Conservation (phyloP, 2,797 vertebrate species). For the Tympanoctomys barrerae region DNA sequence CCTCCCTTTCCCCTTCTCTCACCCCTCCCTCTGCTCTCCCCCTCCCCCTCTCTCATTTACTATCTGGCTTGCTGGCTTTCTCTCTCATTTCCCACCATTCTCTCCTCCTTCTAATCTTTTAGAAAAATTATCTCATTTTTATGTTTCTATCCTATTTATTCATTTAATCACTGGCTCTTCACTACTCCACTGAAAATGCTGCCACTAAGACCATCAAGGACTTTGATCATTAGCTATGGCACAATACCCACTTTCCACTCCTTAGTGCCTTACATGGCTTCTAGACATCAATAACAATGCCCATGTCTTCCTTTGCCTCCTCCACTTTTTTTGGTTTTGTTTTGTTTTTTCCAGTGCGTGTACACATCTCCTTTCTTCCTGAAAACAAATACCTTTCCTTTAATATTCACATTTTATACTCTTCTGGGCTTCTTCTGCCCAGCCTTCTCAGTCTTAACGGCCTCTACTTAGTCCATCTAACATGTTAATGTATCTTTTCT, state of each 20-base stretch:
- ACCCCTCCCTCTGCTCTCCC: too few species aligned
- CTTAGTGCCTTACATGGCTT: not conserved
- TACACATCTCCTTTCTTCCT: not conserved
- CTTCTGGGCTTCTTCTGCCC: not conserved
- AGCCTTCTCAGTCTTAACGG: not conserved
- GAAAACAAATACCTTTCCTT: not conserved
- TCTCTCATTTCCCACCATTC: not conserved
- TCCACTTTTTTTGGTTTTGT: not conserved
- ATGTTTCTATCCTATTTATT: not conserved
- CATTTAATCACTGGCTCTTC: not conserved
- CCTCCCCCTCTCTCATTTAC: not conserved
- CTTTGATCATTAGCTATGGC: not conserved
- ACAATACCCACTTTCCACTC: not conserved
- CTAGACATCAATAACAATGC: not conserved
- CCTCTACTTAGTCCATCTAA: not conserved
- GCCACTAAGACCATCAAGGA: not conserved
- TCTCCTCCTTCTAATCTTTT: not conserved
- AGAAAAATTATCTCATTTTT: not conserved
- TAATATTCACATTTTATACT: not conserved
- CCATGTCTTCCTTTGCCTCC: not conserved
- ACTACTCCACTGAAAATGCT: slow-evolving; percentile 4
- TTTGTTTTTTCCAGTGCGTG: not conserved
- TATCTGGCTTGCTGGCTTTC: not conserved
- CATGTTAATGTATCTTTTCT: not conserved
- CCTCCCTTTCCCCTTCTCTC: too few species aligned